Evolutionary conservation across 2,797 vertebrate genomes (phyloP), one percentile per base, ranked within the genome.

Genomic region (Gobio occitaniae): DNA sequence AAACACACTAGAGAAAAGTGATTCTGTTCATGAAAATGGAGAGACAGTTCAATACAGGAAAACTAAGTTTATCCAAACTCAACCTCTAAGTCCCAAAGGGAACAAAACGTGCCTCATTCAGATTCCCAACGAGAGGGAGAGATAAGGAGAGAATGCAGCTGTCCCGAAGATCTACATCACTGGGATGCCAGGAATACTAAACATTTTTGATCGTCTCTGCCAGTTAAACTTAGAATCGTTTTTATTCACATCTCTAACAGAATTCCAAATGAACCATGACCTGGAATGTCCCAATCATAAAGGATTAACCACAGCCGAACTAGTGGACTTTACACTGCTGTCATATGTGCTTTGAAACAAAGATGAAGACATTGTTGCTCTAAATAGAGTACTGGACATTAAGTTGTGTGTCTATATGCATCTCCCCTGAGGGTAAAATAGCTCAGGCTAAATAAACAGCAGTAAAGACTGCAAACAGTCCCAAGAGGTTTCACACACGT

Each of bases 231-330:
- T 75, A 74, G 38, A 52, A 82, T 82, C 21, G 25, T 1, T 19
- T 71, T 84, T 61, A 59, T 50, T 80, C 79, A 75, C 44, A 21
- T 6, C 44, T 48, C 54, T 38, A 29, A n/a, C 9, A 63, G 50
- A 41, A 70, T 47, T 41, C 65, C 36, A 65, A 63, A 54, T 86
- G 13, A 69, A 56, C 63, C 61, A n/a, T 78, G 75, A 85, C 82
- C 87, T 90, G 88, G 85, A 91, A 87, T 87, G 87, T 25, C 86
- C 78, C 86, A 86, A 86, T 83, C 65, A 77, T 29, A 41, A 78
- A 36, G 66, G 41, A 84, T 52, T 86, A 80, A 75, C 87, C 80
- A 69, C 63, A 85, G 83, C 38, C 63, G 16, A 19, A 85, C 36
- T 21, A 38, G 38, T 32, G 38, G 54, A 52, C 17, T 29, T 69